Evolutionary conservation across 2,888 invertebrate genomes (phyloP).

Genomic region (Amaurobius ferox): DNA sequence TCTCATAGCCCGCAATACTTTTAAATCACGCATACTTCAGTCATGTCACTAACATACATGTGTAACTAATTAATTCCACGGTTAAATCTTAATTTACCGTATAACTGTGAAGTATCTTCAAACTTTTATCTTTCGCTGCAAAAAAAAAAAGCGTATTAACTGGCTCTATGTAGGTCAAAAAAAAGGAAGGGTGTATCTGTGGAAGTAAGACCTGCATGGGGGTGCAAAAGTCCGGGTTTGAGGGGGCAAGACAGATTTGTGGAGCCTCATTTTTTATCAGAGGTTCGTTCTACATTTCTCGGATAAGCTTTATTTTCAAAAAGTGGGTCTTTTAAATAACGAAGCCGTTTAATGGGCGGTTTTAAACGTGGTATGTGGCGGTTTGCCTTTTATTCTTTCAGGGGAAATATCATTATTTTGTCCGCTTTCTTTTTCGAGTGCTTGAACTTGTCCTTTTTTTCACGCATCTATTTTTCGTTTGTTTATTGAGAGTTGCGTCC

Average conservation of each 20-base stretch:
- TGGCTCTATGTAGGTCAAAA: not conserved
- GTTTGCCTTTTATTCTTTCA: not conserved
- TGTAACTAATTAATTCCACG: no score
- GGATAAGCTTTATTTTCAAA: not conserved
- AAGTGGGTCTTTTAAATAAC: constrained; percentile 8
- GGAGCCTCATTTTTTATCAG: constrained; percentile 30
- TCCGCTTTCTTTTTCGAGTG: not conserved
- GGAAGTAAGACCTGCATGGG: not conserved
- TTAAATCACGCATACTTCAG: no score
- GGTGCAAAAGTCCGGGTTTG: not conserved
- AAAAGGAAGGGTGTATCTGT: not conserved
- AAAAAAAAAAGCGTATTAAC: not conserved
- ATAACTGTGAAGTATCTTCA: no score
- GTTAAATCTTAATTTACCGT: no score
- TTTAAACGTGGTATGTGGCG: not conserved
- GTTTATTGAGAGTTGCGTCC: not conserved
- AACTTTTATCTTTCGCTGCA: not conserved
- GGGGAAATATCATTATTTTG: not conserved
- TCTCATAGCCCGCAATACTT: no score
- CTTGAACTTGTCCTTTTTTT: not conserved
- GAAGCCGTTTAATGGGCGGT: constrained; percentile 3
- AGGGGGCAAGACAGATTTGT: constrained; percentile 35
- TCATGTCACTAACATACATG: no score
- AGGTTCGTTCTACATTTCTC: constrained; percentile 25
- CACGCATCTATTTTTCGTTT: not conserved